Conservation (phyloP, 2,888 invertebrate genomes). For the Drosophila nr. perissopoda region DNA sequence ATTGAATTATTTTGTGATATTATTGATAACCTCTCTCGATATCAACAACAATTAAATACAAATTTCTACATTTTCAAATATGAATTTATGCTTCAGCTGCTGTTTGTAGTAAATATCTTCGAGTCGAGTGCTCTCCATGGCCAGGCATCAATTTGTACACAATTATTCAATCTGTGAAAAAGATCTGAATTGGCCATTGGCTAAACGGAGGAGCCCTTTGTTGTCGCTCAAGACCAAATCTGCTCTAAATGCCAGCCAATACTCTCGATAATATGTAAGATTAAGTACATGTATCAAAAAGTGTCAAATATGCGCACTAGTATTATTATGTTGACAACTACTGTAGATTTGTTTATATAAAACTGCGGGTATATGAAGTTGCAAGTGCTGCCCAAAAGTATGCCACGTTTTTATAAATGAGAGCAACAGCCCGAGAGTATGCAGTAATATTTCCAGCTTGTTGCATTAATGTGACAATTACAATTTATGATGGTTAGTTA, state of each 20-base stretch:
- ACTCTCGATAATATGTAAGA: neutral
- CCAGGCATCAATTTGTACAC: too few species aligned
- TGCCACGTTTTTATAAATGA: neutral
- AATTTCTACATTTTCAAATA: neutral
- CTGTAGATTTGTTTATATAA: neutral
- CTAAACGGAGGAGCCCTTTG: neutral
- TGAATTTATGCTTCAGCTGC: too few species aligned
- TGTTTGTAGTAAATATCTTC: too few species aligned
- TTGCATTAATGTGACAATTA: neutral
- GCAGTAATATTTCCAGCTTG: neutral
- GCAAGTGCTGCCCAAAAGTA: neutral
- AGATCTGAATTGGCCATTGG: neutral
- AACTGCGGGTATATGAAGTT: neutral
- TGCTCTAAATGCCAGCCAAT: neutral
- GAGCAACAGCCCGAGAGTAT: neutral
- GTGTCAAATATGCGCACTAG: neutral
- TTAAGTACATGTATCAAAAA: too few species aligned
- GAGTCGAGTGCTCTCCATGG: too few species aligned
- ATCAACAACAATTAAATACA: neutral
- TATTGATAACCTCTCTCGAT: too few species aligned
- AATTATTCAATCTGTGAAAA: too few species aligned
- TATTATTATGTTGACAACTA: neutral
- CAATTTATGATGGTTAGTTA: neutral
- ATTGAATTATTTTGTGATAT: too few species aligned
- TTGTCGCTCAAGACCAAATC: neutral